Percentiles rank a stretch among this genome's conserved stretches.
Evolutionary conservation across 53 echinoderm and acorn worm genomes (phyloP).

Genomic region (Astropecten irregularis): DNA sequence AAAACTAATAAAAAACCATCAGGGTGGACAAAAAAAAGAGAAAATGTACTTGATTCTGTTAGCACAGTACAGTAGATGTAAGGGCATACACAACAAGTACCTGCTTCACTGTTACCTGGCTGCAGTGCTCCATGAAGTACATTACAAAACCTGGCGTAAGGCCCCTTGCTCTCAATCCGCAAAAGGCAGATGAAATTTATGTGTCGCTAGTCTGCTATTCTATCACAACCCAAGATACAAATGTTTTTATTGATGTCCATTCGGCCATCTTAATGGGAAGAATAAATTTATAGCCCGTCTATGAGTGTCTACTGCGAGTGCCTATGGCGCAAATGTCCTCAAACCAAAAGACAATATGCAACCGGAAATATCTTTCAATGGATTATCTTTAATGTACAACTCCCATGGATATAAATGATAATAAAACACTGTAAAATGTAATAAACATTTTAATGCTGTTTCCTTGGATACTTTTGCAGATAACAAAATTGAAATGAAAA

Average conservation of each 20-base stretch:
- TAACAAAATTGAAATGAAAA: no score
- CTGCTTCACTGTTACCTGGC: not conserved
- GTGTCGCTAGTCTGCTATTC: not conserved
- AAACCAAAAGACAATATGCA: no score
- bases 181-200: slow-evolving; percentile 22
- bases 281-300: not conserved
- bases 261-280: slow-evolving; percentile 16
- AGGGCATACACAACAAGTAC: slow-evolving; percentile 4
- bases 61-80: not conserved
- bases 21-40: not conserved
- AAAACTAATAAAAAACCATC: not conserved
- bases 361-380: no score
- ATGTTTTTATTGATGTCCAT: slow-evolving; percentile 24
- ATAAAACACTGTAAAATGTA: no score
- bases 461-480: no score
- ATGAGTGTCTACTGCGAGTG: no score
- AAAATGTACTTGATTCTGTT: not conserved
- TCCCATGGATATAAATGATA: no score
- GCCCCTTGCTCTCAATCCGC: not conserved
- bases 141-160: not conserved
- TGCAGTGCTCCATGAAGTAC: not conserved
- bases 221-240: no score
- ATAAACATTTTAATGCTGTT: no score
- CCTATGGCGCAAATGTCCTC: no score
- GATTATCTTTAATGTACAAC: no score